Conservation (phyloP, 2,888 invertebrate species). For the Metacarcinus magister region DNA sequence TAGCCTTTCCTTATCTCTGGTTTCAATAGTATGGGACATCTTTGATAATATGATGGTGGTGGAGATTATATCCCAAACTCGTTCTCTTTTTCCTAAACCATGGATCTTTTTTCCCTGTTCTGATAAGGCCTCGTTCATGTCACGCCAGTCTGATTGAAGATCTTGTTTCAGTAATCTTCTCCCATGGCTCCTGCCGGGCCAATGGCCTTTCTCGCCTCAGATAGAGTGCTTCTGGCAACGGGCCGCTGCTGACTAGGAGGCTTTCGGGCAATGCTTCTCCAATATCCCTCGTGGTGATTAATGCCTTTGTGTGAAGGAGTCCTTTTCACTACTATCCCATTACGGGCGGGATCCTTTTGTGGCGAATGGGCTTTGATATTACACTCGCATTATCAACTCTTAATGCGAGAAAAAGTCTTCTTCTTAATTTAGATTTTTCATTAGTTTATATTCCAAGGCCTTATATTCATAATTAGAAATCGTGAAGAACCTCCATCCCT, state of each 20-base stretch:
- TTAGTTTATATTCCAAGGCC: not conserved
- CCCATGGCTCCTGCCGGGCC: not conserved
- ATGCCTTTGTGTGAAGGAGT: slow-evolving; percentile 12
- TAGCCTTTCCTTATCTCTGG: not conserved
- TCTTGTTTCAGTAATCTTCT: not conserved
- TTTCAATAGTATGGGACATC: not conserved
- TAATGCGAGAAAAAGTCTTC: not conserved
- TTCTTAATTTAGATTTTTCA: not conserved
- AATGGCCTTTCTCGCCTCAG: not conserved
- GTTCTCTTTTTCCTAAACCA: not conserved
- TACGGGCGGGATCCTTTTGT: slow-evolving; percentile 10
- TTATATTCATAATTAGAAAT: not conserved
- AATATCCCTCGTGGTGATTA: slow-evolving; percentile 28
- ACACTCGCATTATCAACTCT: slow-evolving; percentile 28
- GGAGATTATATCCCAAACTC: not conserved
- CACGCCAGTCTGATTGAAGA: not conserved
- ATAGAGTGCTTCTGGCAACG: not conserved
- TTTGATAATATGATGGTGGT: not conserved
- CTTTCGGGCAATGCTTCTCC: slow-evolving; percentile 17
- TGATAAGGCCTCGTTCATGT: slow-evolving; percentile 27
- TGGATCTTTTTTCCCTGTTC: not conserved
- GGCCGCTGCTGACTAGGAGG: slow-evolving; percentile 12
- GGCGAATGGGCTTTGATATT: not conserved
- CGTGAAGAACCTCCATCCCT: not conserved
- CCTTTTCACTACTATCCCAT: not conserved